A percentile compares a stretch with the other conserved stretches of the same genome.
Evolutionary conservation across 2,888 invertebrate species (phyloP).

Genomic region (Neoascia interrupta): DNA sequence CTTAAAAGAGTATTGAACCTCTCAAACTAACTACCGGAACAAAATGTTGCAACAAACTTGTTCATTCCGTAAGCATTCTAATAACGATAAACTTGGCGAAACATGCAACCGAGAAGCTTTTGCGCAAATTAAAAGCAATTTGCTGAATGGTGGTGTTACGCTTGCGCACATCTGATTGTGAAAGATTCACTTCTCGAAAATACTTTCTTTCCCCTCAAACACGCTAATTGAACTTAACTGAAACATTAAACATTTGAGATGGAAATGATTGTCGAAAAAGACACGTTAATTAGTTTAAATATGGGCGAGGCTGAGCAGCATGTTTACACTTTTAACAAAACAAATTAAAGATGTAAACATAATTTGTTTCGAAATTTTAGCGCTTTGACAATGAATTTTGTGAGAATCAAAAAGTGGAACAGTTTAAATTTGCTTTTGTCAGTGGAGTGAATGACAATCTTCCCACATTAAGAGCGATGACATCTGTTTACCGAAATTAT

Average conservation of each 20-base stretch:
- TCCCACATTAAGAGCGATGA: no score
- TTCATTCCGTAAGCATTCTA: not conserved
- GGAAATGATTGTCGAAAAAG: not conserved
- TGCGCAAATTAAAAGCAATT: not conserved
- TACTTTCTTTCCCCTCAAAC: not conserved
- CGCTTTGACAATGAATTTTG: no score
- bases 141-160: not conserved
- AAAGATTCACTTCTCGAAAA: not conserved
- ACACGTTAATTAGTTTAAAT: not conserved
- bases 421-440: no score
- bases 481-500: no score
- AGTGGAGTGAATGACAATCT: no score
- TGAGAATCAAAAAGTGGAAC: no score
- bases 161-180: not conserved
- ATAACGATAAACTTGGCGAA: not conserved
- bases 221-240: not conserved
- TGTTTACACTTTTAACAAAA: not conserved
- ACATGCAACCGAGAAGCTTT: no score
- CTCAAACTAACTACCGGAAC: slow-evolving; percentile 3
- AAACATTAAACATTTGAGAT: not conserved
- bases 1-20: not conserved
- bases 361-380: no score
- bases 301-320: not conserved
- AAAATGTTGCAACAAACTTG: not conserved
- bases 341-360: not conserved